Conservation (phyloP, 2,888 invertebrate species). For the Scaptomyza tumidula region DNA sequence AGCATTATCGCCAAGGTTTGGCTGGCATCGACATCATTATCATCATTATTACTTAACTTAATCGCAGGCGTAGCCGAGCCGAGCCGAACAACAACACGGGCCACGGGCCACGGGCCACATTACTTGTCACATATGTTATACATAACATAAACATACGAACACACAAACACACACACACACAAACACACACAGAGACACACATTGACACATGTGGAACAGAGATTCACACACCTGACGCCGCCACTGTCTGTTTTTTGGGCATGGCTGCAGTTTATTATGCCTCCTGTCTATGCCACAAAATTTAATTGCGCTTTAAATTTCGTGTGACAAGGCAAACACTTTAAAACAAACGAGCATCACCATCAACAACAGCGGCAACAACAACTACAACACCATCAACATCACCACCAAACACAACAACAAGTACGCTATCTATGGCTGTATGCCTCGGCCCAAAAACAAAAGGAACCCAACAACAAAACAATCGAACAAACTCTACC, state of each 20-base stretch:
- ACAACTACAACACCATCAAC: neutral
- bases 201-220: neutral
- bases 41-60: conserved; percentile 58
- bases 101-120: conserved; percentile 33
- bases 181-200: too few relatives aligned
- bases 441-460: conserved; percentile 2
- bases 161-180: conserved; percentile 8
- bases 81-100: conserved; percentile 21
- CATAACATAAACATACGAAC: conserved; percentile 7
- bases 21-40: conserved; percentile 49
- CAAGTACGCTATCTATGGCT: conserved; percentile 12
- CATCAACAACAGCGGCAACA: conserved; percentile 18
- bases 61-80: conserved; percentile 42
- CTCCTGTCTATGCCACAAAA: conserved; percentile 67
- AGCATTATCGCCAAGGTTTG: conserved; percentile 54
- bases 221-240: conserved; percentile 27
- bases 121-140: conserved; percentile 46
- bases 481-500: neutral
- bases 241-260: neutral
- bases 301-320: conserved; percentile 74
- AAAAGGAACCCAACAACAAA: conserved; percentile 13
- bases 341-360: conserved; percentile 43
- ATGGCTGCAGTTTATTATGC: conserved; percentile 44
- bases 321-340: conserved; percentile 42
- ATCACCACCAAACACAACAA: conserved; percentile 10